Conservation (phyloP, 2,888 invertebrate species). For the Heteromyza rotundicornis region DNA sequence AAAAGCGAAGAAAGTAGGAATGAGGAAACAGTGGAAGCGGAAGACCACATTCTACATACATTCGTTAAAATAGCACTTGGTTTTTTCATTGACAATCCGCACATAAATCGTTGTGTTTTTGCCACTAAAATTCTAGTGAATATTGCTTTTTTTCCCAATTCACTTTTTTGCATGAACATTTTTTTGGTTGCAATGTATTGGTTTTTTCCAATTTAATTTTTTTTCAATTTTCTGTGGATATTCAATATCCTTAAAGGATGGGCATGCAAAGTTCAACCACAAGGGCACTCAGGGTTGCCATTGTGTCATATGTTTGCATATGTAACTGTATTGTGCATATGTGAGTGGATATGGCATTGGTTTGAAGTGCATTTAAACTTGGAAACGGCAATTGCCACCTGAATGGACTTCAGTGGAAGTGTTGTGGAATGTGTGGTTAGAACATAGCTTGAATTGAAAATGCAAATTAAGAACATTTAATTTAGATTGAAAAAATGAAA, state of each 20-base stretch:
- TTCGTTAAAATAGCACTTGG: background rate
- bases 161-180: too few relatives aligned
- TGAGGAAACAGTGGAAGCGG: background rate
- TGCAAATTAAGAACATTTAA: too few relatives aligned
- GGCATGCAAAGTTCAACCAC: slow-evolving; percentile 4
- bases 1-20: background rate
- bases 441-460: too few relatives aligned
- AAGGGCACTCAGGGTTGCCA: background rate
- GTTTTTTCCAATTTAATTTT: too few relatives aligned
- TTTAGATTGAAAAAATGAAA: too few relatives aligned
- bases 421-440: too few relatives aligned
- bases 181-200: too few relatives aligned
- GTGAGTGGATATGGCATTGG: background rate
- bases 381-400: too few relatives aligned
- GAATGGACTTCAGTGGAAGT: too few relatives aligned
- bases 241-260: slow-evolving; percentile 1
- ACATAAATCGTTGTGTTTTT: background rate
- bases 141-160: too few relatives aligned
- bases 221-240: too few relatives aligned
- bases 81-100: background rate
- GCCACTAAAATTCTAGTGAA: background rate
- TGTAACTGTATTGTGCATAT: background rate
- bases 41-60: background rate
- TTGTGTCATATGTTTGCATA: background rate
- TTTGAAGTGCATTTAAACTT: too few relatives aligned